phyloP scores from a whole-genome alignment of 1,140 invertebrate species.

The Hyles vespertilio region DNA sequence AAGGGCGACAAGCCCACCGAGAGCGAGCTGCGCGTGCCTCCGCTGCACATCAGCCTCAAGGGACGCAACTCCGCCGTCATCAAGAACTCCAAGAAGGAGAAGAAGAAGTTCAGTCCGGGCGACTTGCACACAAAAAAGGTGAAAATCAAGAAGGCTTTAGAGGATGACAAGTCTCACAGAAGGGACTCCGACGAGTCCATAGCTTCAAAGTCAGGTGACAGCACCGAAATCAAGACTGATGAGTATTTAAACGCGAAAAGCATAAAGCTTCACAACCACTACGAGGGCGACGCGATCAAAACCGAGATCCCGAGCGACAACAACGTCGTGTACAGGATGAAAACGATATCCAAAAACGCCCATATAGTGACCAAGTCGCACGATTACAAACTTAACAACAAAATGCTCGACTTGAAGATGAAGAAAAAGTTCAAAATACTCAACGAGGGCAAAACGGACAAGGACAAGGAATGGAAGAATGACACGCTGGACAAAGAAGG shows the following conservation, averaged over 20 bases:
- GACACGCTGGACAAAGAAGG: conserved; percentile 65
- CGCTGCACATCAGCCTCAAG: conserved; percentile 90
- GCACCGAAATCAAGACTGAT: conserved; percentile 63
- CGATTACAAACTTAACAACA: conserved; percentile 64
- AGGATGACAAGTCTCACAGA: conserved; percentile 66
- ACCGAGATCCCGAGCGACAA: conserved; percentile 54
- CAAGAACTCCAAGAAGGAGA: conserved; percentile 86
- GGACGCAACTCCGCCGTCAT: conserved; percentile 92
- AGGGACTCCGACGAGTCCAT: conserved; percentile 56
- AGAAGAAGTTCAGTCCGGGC: conserved; percentile 77
- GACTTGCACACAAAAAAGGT: conserved; percentile 73
- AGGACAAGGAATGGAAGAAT: conserved; percentile 63
- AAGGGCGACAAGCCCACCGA: conserved; percentile 64
- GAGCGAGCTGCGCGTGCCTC: conserved; percentile 89
- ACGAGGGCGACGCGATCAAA: conserved; percentile 49
- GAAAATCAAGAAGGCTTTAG: conserved; percentile 64
- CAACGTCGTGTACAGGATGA: conserved; percentile 69
- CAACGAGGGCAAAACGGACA: conserved; percentile 46
- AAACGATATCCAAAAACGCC: conserved; percentile 67
- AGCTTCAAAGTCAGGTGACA: conserved; percentile 51
- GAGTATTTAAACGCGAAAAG: conserved; percentile 63
- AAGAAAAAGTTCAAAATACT: conserved; percentile 65
- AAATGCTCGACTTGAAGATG: conserved; percentile 54
- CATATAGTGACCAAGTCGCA: conserved; percentile 71
- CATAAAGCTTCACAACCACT: conserved; percentile 61